phyloP scores from a whole-genome alignment of 1,140 invertebrate species.

The Octopus sinensis region DNA sequence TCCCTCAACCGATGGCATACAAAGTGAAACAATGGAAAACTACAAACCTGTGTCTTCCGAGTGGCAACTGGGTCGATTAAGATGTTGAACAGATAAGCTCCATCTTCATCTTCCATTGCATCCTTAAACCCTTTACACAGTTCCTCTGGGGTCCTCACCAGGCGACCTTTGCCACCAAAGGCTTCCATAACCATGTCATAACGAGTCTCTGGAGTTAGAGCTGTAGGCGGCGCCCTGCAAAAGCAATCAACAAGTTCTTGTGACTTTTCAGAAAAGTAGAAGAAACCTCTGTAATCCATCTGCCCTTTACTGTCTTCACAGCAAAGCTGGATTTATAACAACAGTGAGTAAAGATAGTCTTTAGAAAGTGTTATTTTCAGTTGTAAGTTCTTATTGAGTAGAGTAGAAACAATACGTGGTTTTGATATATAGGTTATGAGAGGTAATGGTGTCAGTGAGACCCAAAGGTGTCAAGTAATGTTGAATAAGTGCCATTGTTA shows the following conservation, averaged over 20 bases:
- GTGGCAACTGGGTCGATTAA: conserved; percentile 83
- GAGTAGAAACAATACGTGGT: no score
- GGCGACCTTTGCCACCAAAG: conserved; percentile 77
- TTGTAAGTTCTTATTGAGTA: no score
- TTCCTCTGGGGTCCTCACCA: conserved; percentile 74
- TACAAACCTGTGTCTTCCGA: conserved; percentile 75
- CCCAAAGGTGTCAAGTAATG: no score
- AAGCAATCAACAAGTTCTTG: background rate
- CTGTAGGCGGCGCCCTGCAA: conserved; percentile 77
- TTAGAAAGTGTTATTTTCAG: no score
- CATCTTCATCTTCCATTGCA: conserved; percentile 66
- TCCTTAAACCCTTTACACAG: conserved; percentile 69
- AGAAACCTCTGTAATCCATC: background rate
- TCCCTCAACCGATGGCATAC: no score
- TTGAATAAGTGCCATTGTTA: no score
- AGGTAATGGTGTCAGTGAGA: no score
- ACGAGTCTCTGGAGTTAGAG: conserved; percentile 71
- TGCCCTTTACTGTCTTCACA: background rate
- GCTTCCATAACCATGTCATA: conserved; percentile 89
- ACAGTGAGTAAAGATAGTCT: no score
- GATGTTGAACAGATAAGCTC: conserved; percentile 85
- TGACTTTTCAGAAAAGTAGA: background rate
- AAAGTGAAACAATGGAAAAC: background rate
- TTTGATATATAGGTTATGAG: no score
- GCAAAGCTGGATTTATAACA: no score